Base-by-base conservation (phyloP, 2,888 invertebrate species). In the Xestia ashworthii region DNA sequence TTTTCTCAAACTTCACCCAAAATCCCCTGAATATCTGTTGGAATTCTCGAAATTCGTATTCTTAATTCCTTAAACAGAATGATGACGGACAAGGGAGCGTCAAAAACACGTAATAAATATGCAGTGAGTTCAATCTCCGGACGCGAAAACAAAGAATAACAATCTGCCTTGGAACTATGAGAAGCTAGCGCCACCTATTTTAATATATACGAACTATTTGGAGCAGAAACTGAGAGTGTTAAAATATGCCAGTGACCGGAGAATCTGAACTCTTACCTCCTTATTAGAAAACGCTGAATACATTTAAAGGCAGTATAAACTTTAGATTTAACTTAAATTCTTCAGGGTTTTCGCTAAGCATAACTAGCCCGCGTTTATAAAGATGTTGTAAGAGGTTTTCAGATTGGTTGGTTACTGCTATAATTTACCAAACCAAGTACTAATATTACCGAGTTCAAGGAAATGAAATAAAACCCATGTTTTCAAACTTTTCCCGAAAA, bases 61-160 rank as follows among this genome's bases (percentile, higher is more conserved):
- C 11, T 58, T 58, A 62, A 68, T 71, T 62, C 70, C n/a, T 50
- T 53, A 65, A 75, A 75, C 65, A 22, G 16, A 66, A 66, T 70
- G 58, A 46, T 81, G 69, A 73, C 73, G 62, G 66, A 70, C 71
- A 80, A 81, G 48, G 53, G 71, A 81, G 55, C 77, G 77, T 55
- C 60, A 77, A 62, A 76, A 71, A 80, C 46, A 74, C 16, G 44
- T 70, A 60, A 68, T 83, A 74, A 82, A 79, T 79, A 74, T 79
- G 32, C 48, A 80, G 66, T 58, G 79, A 74, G 71, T 79, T 82
- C 79, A 83, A 82, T 65, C 58, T 16, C 74, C 71, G 71, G 77
- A 44, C 60, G 32, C 66, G 82, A 81, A 80, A 82, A 82, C 82
- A 82, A 81, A 71, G 80, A 77, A 82, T 64, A 82, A 64, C 71